A percentile compares a stretch with the other conserved stretches of the same genome.
These are phyloP conservation scores for Gymnocypris eckloni DNA, from an alignment of 2,797 vertebrate genomes.

Conservation along the genomic window DNA sequence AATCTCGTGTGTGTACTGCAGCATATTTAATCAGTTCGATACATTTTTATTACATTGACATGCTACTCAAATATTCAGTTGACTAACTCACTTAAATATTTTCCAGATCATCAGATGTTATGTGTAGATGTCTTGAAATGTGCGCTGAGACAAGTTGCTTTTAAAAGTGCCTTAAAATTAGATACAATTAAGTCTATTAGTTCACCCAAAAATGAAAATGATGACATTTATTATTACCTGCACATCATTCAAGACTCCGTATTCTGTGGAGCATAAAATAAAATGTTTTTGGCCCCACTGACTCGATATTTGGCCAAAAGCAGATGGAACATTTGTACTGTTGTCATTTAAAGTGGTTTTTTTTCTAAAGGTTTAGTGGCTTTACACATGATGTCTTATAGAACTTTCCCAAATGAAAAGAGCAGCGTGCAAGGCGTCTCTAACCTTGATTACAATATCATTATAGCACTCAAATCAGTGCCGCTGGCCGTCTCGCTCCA, in stretches of 20 bases:
- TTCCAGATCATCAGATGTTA: neutral
- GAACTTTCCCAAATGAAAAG: slow-evolving; percentile 29
- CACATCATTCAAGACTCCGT: neutral
- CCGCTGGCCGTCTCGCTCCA: slow-evolving; percentile 32
- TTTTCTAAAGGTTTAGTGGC: neutral
- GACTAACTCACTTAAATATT: neutral
- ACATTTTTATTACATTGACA: neutral
- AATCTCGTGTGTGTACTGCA: neutral
- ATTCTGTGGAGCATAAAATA: neutral
- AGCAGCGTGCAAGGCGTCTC: neutral
- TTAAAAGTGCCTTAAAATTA: neutral
- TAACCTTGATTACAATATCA: slow-evolving; percentile 37
- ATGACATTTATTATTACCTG: neutral
- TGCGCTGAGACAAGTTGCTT: neutral
- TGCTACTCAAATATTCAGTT: neutral
- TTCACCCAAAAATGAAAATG: neutral
- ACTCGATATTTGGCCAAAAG: neutral
- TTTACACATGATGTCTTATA: neutral
- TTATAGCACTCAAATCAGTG: neutral
- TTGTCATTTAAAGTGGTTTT: neutral
- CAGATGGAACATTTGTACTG: no score
- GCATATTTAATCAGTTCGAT: neutral
- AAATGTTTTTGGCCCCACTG: neutral
- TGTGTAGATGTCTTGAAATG: neutral
- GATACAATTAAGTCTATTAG: neutral